phyloP scores from a whole-genome alignment of 1,140 invertebrate genomes.

The Drosophila equinoxialis region DNA sequence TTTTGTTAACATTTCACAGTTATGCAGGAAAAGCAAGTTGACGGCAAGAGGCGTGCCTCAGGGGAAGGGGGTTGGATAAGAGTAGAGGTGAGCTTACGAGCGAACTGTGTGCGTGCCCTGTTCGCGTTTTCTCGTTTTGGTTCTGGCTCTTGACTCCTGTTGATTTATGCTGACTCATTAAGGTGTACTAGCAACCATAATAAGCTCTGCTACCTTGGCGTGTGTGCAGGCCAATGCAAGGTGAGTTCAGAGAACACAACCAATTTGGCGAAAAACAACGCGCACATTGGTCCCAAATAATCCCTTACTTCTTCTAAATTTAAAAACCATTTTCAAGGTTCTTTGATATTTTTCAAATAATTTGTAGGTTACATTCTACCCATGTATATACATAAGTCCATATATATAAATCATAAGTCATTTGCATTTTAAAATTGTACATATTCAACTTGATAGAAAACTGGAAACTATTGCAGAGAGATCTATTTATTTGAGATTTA shows the following conservation, averaged over 20 bases:
- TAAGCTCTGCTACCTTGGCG: slow-evolving; percentile 39
- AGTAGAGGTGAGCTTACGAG: too few relatives aligned
- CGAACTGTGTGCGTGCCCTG: slow-evolving; percentile 6
- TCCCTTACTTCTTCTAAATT: too few relatives aligned
- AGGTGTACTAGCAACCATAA: slow-evolving; percentile 59
- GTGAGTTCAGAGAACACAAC: slow-evolving; percentile 35
- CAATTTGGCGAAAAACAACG: slow-evolving; percentile 21
- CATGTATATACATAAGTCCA: too few relatives aligned
- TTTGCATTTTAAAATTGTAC: too few relatives aligned
- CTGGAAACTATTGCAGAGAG: too few relatives aligned
- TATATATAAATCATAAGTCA: too few relatives aligned
- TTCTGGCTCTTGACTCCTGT: slow-evolving; percentile 29
- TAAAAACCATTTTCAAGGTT: too few relatives aligned
- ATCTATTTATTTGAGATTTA: too few relatives aligned
- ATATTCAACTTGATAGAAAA: too few relatives aligned
- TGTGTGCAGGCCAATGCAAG: slow-evolving; percentile 29
- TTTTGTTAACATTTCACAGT: slow-evolving; percentile 71
- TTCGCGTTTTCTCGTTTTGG: slow-evolving; percentile 24
- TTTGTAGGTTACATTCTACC: too few relatives aligned
- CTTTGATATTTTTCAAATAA: too few relatives aligned
- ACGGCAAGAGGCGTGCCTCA: background rate
- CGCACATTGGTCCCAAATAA: background rate
- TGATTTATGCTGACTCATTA: slow-evolving; percentile 62
- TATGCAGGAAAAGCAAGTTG: slow-evolving; percentile 33
- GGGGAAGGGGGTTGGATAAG: background rate